These are phyloP conservation scores for Chrysomallon squamiferum DNA, from an alignment of 1,140 invertebrate species.

Conservation along the genomic window DNA sequence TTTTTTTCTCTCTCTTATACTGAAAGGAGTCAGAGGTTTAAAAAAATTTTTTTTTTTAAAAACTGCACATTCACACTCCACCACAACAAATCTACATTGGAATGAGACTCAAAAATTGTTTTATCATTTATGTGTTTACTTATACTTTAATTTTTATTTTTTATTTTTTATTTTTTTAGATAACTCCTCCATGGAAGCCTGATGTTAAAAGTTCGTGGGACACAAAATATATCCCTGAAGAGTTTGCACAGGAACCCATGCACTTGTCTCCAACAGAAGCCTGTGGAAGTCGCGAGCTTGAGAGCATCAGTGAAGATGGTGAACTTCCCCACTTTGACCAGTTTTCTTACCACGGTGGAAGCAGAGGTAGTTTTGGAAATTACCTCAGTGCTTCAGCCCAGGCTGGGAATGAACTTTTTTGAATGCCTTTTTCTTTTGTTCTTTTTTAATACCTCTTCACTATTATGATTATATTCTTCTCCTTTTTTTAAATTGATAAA, in stretches of 20 bases:
- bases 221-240: conserved; percentile 62
- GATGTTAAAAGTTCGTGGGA: conserved; percentile 56
- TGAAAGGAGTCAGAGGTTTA: too few relatives aligned
- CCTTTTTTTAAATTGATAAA: too few relatives aligned
- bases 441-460: too few relatives aligned
- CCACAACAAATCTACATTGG: too few relatives aligned
- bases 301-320: conserved; percentile 75
- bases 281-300: conserved; percentile 61
- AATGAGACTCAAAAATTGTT: too few relatives aligned
- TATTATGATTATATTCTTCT: too few relatives aligned
- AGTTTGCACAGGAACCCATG: conserved; percentile 56
- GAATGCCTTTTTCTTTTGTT: conserved; percentile 1
- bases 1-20: too few relatives aligned
- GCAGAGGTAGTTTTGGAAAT: conserved; percentile 46
- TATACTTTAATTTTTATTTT: too few relatives aligned
- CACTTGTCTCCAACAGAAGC: conserved; percentile 46
- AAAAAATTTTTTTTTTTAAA: too few relatives aligned
- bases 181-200: conserved; percentile 59
- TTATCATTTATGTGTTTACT: too few relatives aligned
- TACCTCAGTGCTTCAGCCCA: conserved; percentile 56
- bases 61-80: too few relatives aligned
- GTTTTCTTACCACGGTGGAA: conserved; percentile 74
- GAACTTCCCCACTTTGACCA: conserved; percentile 76
- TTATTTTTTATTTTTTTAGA: too few relatives aligned
- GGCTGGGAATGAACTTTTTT: conserved; percentile 21